These are phyloP conservation scores for Arbacia lixula DNA, from an alignment of 53 echinoderm and acorn worm genomes.

Conservation along the genomic window DNA sequence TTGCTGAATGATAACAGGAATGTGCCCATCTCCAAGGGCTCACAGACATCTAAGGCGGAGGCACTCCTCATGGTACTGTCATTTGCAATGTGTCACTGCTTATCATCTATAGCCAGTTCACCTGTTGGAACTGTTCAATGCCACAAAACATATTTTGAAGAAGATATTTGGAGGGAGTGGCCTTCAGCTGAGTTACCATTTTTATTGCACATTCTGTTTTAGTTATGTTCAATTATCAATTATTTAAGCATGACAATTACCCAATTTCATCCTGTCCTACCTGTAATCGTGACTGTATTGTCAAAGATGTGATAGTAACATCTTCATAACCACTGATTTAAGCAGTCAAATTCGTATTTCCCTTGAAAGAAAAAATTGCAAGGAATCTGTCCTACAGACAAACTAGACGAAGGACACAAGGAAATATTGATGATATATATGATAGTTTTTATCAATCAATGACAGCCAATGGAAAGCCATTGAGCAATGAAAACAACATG, in stretches of 20 bases:
- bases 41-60: constrained; percentile 2
- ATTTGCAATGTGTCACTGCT: constrained; percentile 19
- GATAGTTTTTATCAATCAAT: constrained; percentile 11
- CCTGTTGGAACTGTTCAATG: constrained; percentile 17
- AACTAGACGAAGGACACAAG: constrained; percentile 8
- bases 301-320: not conserved
- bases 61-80: constrained; percentile 21
- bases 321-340: constrained; percentile 10
- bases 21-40: constrained; percentile 5
- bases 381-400: constrained; percentile 9
- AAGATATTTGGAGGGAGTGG: constrained; percentile 1
- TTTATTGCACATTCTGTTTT: constrained; percentile 22
- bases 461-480: not conserved
- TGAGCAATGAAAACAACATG: not conserved
- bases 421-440: constrained; percentile 18
- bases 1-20: constrained; percentile 7
- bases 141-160: not conserved
- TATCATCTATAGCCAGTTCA: constrained; percentile 21
- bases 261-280: constrained; percentile 9
- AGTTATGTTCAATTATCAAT: constrained; percentile 4
- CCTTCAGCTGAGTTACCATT: constrained; percentile 2
- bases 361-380: constrained; percentile 7
- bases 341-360: constrained; percentile 10
- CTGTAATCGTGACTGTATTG: constrained; percentile 9
- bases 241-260: constrained; percentile 2